Evolutionary conservation across 1,140 invertebrate genomes (phyloP).

Genomic region (Maniola jurtina): DNA sequence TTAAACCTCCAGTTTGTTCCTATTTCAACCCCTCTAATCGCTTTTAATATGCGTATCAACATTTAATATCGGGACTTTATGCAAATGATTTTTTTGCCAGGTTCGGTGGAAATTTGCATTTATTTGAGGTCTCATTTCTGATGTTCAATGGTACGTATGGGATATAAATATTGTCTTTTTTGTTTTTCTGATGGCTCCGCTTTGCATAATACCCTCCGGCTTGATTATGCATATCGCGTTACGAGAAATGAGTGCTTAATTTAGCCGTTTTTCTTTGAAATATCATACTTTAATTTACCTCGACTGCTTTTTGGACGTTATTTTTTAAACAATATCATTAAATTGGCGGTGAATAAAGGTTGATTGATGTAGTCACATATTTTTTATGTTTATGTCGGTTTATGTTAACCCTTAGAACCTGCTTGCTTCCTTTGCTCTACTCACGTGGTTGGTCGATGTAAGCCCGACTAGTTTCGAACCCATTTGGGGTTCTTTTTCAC

Average conservation of each 20-base stretch:
- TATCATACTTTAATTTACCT: constrained; percentile 27
- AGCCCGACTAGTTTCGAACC: too few species aligned
- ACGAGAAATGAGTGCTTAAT: constrained; percentile 36
- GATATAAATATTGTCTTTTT: constrained; percentile 62
- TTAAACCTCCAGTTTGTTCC: neutral
- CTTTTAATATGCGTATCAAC: constrained; percentile 55
- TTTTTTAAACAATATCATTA: neutral
- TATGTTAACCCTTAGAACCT: too few species aligned
- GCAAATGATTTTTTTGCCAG: constrained; percentile 59
- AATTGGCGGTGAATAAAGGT: neutral
- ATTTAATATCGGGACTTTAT: constrained; percentile 65
- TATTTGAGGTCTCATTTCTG: constrained; percentile 61
- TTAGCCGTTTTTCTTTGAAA: constrained; percentile 31
- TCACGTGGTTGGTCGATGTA: too few species aligned
- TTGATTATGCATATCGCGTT: constrained; percentile 49
- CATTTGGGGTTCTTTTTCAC: too few species aligned
- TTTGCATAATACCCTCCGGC: constrained; percentile 54
- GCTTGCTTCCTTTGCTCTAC: too few species aligned
- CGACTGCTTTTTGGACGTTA: neutral
- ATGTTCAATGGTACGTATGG: constrained; percentile 64
- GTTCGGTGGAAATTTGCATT: constrained; percentile 57
- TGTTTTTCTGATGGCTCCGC: constrained; percentile 43
- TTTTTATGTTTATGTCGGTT: too few species aligned
- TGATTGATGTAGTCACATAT: too few species aligned
- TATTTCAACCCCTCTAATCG: constrained; percentile 34